Conservation (phyloP, 2,797 vertebrate genomes). For the Sylvilagus floridanus region DNA sequence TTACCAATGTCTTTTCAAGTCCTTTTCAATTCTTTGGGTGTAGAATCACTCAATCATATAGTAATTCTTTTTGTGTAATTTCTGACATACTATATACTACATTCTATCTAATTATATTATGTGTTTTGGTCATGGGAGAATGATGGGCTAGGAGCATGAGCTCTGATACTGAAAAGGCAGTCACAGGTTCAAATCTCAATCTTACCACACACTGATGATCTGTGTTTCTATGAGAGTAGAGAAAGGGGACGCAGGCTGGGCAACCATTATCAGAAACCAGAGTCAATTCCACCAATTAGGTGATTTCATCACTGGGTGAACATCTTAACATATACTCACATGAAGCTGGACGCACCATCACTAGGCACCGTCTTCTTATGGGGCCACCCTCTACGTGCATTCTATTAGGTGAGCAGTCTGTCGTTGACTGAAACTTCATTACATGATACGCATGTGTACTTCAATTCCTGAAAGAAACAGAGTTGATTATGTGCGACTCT, state of each 20-base stretch:
- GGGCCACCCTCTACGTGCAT: too few species aligned
- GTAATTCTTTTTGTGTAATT: not conserved
- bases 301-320: too few species aligned
- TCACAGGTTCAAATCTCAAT: not conserved
- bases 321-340: too few species aligned
- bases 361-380: too few species aligned
- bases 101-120: not conserved
- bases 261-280: not conserved
- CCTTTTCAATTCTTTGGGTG: not conserved
- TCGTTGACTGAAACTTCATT: too few species aligned
- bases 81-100: not conserved
- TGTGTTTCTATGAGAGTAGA: not conserved
- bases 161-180: not conserved
- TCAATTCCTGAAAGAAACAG: slow-evolving; percentile 42
- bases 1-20: not conserved
- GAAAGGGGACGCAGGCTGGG: not conserved
- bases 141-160: not conserved
- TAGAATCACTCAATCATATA: not conserved
- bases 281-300: not conserved
- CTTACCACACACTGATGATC: not conserved
- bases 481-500: not conserved
- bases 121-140: not conserved
- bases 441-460: not conserved
- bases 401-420: too few species aligned
- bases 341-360: too few species aligned